phyloP scores from a whole-genome alignment of 2,113 vertebrate genomes.

The Paradisaea rubra region DNA sequence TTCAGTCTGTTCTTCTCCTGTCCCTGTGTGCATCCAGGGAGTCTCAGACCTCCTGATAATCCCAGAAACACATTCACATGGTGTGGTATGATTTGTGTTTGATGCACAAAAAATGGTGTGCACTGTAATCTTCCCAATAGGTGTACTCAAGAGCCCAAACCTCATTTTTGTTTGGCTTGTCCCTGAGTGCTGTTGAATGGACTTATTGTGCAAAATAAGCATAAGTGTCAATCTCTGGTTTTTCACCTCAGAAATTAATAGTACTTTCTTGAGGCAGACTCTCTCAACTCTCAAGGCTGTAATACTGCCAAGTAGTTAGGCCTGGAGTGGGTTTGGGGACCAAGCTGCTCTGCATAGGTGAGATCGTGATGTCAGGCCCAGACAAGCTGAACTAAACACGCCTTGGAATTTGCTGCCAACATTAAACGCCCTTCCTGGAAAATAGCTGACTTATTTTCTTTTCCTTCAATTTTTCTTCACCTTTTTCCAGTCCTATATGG shows the following conservation, averaged over 20 bases:
- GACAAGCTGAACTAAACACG: not conserved
- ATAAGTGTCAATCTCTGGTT: conserved; percentile 25
- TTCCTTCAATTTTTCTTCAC: not conserved
- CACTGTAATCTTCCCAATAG: not conserved
- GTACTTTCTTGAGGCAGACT: conserved; percentile 35
- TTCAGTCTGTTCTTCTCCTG: not conserved
- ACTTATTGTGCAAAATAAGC: conserved; percentile 42
- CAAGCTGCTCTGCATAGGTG: not conserved
- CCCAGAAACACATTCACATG: not conserved
- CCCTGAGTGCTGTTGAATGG: not conserved
- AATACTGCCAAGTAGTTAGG: not conserved
- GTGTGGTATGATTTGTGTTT: not conserved
- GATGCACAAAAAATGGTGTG: not conserved
- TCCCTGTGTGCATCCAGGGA: not conserved
- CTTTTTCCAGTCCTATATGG: not conserved
- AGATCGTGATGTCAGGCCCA: not conserved
- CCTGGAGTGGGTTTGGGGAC: not conserved
- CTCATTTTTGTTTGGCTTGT: conserved; percentile 18
- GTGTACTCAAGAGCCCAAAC: not conserved
- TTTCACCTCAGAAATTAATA: conserved; percentile 52
- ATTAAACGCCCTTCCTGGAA: conserved; percentile 5
- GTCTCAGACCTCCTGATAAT: not conserved
- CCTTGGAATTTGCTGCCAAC: not conserved
- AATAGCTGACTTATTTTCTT: not conserved
- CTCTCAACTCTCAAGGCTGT: conserved; percentile 35